Evolutionary conservation across 2,888 invertebrate genomes (phyloP).

Genomic region (Ashinkailepas kermadecensis): DNA sequence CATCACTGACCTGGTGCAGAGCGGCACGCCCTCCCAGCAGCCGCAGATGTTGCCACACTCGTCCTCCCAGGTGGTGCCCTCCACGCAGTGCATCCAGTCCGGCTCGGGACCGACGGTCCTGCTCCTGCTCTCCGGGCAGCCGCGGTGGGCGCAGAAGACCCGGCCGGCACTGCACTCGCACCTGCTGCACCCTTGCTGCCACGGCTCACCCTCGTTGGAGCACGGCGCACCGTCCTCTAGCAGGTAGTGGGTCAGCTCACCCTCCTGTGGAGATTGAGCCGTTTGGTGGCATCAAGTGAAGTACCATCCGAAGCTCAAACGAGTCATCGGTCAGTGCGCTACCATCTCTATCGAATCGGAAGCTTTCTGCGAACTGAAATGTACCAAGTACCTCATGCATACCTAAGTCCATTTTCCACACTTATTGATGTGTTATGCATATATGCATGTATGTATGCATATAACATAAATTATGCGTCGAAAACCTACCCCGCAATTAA

Average conservation of each 20-base stretch:
- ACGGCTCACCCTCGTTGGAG: conserved; percentile 23
- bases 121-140: not conserved
- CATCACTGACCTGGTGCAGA: conserved; percentile 6
- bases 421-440: too few species aligned
- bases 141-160: conserved; percentile 20
- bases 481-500: too few species aligned
- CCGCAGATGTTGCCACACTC: conserved; percentile 16
- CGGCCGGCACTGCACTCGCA: conserved; percentile 24
- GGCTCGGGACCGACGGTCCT: not conserved
- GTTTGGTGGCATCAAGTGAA: too few species aligned
- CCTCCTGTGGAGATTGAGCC: not conserved
- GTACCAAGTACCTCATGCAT: too few species aligned
- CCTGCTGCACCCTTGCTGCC: conserved; percentile 26
- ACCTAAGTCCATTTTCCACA: too few species aligned
- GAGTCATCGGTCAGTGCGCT: too few species aligned
- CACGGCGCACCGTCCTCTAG: not conserved
- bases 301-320: too few species aligned
- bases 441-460: too few species aligned
- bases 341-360: too few species aligned
- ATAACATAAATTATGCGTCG: too few species aligned
- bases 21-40: not conserved
- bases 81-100: not conserved
- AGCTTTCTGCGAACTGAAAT: too few species aligned
- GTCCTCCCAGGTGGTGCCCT: conserved; percentile 17
- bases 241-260: not conserved